Conservation (phyloP, 2,113 vertebrate genomes). For the Datnioides undecimradiatus region DNA sequence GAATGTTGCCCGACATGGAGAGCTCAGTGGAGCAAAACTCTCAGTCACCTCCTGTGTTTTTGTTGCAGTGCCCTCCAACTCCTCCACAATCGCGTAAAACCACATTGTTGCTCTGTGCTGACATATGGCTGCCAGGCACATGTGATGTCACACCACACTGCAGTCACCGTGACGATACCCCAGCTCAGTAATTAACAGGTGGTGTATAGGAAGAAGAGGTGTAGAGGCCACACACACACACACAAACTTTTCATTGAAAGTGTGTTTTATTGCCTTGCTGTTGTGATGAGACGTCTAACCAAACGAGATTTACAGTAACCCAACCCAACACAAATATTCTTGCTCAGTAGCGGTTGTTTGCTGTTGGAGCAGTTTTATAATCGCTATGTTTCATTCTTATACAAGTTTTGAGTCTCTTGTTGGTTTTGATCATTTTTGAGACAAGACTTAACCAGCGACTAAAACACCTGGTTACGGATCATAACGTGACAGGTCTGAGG, state of each 20-base stretch:
- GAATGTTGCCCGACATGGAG: slow-evolving; percentile 45
- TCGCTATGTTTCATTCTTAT: background rate
- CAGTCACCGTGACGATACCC: background rate
- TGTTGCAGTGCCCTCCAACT: slow-evolving; percentile 7
- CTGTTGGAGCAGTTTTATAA: background rate
- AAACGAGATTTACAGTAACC: slow-evolving; percentile 13
- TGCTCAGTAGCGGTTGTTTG: background rate
- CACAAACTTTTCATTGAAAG: background rate
- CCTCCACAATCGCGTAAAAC: slow-evolving; percentile 38
- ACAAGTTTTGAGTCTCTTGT: background rate
- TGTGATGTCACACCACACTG: slow-evolving; percentile 26
- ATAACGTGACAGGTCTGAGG: background rate
- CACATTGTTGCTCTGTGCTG: slow-evolving; percentile 9
- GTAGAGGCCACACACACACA: slow-evolving; percentile 4
- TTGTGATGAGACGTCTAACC: slow-evolving; percentile 16
- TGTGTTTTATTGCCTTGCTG: slow-evolving; percentile 18
- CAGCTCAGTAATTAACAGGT: slow-evolving; percentile 46
- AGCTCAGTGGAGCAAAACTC: slow-evolving; percentile 56
- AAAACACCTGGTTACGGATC: background rate
- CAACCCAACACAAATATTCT: background rate
- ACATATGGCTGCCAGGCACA: slow-evolving; percentile 47
- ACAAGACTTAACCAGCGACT: background rate
- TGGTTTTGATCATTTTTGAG: background rate
- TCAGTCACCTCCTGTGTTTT: slow-evolving; percentile 50
- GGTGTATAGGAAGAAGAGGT: slow-evolving; percentile 30